Evolutionary conservation across 2,113 vertebrate species (phyloP).

Genomic region (Pelobates fuscus): DNA sequence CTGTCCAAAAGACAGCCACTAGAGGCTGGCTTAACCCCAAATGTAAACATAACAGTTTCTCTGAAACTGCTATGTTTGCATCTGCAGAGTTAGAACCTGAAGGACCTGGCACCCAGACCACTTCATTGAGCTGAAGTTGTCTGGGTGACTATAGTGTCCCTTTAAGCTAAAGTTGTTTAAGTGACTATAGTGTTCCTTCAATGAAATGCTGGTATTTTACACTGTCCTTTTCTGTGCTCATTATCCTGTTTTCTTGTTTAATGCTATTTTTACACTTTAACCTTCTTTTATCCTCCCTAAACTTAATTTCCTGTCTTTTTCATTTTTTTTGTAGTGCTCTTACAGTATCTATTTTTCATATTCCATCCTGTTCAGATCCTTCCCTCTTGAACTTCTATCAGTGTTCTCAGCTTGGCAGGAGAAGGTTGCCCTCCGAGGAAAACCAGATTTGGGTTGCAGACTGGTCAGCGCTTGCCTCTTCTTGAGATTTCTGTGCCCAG

Average conservation of each 20-base stretch:
- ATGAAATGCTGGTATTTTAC: not conserved
- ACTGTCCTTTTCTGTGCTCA: not conserved
- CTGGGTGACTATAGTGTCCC: no score
- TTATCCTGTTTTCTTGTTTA: not conserved
- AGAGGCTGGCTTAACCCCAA: no score
- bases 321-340: not conserved
- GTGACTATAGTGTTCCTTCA: no score
- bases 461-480: slow-evolving; percentile 92
- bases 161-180: no score
- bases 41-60: no score
- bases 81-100: no score
- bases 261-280: not conserved
- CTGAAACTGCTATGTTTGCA: no score
- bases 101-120: no score
- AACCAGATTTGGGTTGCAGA: slow-evolving; percentile 75
- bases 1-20: no score
- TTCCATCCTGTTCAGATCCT: slow-evolving; percentile 69
- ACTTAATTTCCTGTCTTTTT: not conserved
- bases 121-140: no score
- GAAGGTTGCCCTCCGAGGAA: slow-evolving; percentile 72
- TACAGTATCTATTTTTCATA: not conserved
- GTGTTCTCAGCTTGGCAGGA: slow-evolving; percentile 87
- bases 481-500: slow-evolving; percentile 89
- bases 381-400: slow-evolving; percentile 82
- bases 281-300: no score